Conservation (phyloP, 2,797 vertebrate genomes). For the Cirrhinus molitorella region DNA sequence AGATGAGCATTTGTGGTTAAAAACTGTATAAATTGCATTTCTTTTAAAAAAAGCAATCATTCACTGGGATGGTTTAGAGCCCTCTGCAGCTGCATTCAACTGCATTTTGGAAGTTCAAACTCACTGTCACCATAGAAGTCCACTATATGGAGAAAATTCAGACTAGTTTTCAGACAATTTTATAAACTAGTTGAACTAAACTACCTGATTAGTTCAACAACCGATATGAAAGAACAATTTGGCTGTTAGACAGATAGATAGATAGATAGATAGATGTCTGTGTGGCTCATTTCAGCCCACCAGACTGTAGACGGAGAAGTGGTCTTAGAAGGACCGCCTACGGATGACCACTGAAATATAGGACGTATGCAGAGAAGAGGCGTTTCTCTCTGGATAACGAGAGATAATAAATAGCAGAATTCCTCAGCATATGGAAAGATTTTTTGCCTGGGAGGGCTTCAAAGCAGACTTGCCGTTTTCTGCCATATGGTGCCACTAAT, state of each 20-base stretch:
- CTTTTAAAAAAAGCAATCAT: too few species aligned
- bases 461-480: conserved; percentile 74
- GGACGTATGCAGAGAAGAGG: conserved; percentile 64
- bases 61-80: too few species aligned
- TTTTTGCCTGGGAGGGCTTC: conserved; percentile 79
- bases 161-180: background rate
- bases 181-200: background rate
- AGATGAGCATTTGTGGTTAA: too few species aligned
- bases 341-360: conserved; percentile 63
- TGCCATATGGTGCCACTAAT: conserved; percentile 85
- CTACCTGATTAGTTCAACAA: background rate
- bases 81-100: too few species aligned
- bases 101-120: too few species aligned
- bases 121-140: too few species aligned
- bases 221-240: background rate
- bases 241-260: too few species aligned
- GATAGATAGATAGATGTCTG: background rate
- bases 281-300: conserved; percentile 33
- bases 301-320: conserved; percentile 50
- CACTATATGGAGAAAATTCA: too few species aligned
- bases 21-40: too few species aligned
- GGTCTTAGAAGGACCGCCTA: conserved; percentile 61
- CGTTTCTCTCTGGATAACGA: conserved; percentile 72
- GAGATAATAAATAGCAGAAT: conserved; percentile 75
- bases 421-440: conserved; percentile 81